A percentile compares a stretch with the other conserved stretches of the same genome.
Evolutionary conservation across 2,113 vertebrate genomes (phyloP).

Genomic region (Sylvietta virens): DNA sequence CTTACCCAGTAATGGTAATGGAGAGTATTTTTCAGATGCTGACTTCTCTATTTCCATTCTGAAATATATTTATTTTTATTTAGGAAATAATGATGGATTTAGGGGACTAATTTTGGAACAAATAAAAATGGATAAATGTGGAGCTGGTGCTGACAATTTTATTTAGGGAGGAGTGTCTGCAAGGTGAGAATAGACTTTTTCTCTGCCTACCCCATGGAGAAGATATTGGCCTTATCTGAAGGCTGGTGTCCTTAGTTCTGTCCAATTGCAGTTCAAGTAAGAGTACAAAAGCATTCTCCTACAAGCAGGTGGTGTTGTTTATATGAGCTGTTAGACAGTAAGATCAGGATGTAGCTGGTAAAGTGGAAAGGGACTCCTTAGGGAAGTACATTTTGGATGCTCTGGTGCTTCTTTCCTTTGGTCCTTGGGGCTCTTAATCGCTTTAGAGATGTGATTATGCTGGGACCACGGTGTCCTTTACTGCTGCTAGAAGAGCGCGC

Average conservation of each 20-base stretch:
- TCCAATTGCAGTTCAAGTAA: not conserved
- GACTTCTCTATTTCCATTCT: not conserved
- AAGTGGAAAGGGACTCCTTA: not conserved
- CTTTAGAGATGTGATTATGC: not conserved
- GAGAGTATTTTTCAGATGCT: not conserved
- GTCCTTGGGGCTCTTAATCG: not conserved
- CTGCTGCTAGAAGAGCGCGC: not conserved
- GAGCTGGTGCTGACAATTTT: not conserved
- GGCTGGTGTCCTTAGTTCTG: not conserved
- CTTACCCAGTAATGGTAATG: not conserved
- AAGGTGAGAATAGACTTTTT: not conserved
- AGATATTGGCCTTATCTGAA: not conserved
- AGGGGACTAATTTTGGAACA: not conserved
- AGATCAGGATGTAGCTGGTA: not conserved
- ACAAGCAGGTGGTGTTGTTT: not conserved
- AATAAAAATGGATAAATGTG: not conserved
- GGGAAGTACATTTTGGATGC: not conserved
- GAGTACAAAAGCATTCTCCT: not conserved
- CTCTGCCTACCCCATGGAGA: not conserved
- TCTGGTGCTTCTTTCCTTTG: not conserved
- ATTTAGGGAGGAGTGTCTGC: not conserved
- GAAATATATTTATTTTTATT: slow-evolving; percentile 16
- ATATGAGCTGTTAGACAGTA: not conserved
- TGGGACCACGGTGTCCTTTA: not conserved
- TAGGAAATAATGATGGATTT: not conserved